Evolutionary conservation across 2,113 vertebrate species (phyloP).

Genomic region (Pongo abelii): DNA sequence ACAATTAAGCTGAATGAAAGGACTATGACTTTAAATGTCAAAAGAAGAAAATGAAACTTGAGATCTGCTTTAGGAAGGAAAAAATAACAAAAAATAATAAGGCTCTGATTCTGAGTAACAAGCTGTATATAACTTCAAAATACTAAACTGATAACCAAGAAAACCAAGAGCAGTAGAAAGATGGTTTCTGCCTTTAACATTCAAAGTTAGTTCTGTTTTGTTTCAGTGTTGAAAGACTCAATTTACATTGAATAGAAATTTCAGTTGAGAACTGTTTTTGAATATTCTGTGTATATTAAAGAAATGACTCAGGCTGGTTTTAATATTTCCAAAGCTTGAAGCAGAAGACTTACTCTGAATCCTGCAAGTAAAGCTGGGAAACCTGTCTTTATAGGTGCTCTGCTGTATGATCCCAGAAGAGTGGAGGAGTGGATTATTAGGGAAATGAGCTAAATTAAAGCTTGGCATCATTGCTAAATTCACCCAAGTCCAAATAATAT

Average conservation of each 20-base stretch:
- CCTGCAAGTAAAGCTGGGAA: background rate
- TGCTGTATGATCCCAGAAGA: background rate
- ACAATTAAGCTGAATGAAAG: background rate
- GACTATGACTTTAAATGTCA: background rate
- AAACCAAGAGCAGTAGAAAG: background rate
- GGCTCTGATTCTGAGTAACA: background rate
- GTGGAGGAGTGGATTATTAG: background rate
- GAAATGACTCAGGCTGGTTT: background rate
- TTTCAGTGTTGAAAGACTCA: background rate
- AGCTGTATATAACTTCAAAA: background rate
- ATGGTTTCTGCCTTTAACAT: background rate
- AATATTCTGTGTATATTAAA: background rate
- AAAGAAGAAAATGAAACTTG: conserved; percentile 6
- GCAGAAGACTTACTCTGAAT: background rate
- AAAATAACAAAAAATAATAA: background rate
- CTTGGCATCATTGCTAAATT: background rate
- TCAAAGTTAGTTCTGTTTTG: background rate
- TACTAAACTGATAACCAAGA: background rate
- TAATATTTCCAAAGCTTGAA: background rate
- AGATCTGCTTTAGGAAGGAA: background rate
- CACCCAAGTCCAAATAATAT: background rate
- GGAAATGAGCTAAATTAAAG: background rate
- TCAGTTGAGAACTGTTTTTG: background rate
- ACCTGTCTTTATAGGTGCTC: background rate
- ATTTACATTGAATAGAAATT: conserved; percentile 3